Percentiles rank a stretch among this genome's conserved stretches.
These are phyloP conservation scores for Salpingus planirostris DNA, from an alignment of 2,888 invertebrate species.

Conservation along the genomic window DNA sequence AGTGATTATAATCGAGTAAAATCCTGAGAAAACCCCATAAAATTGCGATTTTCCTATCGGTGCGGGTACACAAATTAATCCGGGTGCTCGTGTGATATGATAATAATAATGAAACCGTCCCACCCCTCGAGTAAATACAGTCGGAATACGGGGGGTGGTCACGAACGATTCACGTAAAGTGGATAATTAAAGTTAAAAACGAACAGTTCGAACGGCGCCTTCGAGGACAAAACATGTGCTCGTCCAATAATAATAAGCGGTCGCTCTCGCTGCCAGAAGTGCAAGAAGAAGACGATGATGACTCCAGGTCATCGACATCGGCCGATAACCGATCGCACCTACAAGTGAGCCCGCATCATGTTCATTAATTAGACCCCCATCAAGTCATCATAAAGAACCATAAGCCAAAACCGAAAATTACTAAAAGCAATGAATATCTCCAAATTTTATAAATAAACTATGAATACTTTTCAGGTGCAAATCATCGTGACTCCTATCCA, in stretches of 20 bases:
- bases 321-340: conserved; percentile 1
- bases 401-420: no score
- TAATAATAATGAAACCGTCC: no score
- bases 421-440: no score
- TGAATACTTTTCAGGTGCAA: conserved; percentile 31
- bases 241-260: conserved; percentile 4
- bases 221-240: conserved; percentile 5
- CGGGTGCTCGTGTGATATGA: no score
- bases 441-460: no score
- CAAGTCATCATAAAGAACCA: no score
- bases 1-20: no score
- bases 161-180: conserved; percentile 21
- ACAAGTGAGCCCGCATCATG: conserved; percentile 1
- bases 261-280: conserved; percentile 14
- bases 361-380: no score
- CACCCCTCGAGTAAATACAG: conserved; percentile 15
- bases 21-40: no score
- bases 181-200: conserved; percentile 15
- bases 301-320: not conserved
- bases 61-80: no score
- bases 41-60: no score
- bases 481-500: conserved; percentile 30
- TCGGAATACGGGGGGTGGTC: no score
- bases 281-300: conserved; percentile 17
- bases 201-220: conserved; percentile 10